Conservation (phyloP, 1,140 invertebrate species). For the Orussus abietinus region DNA sequence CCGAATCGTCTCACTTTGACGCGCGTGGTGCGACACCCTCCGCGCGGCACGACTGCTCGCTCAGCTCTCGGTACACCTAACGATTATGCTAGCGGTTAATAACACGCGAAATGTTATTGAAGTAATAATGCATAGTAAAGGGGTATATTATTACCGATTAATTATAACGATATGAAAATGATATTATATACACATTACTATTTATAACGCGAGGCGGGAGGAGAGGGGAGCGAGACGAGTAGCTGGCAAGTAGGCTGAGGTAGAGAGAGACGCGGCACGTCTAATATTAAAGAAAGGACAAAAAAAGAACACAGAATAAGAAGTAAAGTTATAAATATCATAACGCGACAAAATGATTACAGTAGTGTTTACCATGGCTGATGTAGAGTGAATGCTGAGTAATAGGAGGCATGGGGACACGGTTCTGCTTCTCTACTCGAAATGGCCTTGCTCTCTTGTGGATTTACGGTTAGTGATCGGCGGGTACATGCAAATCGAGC, state of each 20-base stretch:
- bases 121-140: constrained; percentile 32
- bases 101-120: constrained; percentile 32
- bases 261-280: constrained; percentile 43
- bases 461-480: no score
- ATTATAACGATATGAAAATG: constrained; percentile 37
- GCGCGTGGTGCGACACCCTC: no score
- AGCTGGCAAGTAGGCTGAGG: constrained; percentile 48
- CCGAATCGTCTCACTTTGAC: no score
- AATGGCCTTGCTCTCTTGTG: no score
- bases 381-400: constrained; percentile 42
- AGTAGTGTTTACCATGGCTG: constrained; percentile 45
- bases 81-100: constrained; percentile 30
- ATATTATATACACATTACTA: constrained; percentile 44
- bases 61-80: constrained; percentile 27
- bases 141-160: constrained; percentile 45
- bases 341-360: constrained; percentile 43
- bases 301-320: constrained; percentile 13
- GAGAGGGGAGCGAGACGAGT: constrained; percentile 25
- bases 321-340: constrained; percentile 43
- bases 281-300: constrained; percentile 35
- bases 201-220: constrained; percentile 36
- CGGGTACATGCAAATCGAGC: no score
- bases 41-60: no score
- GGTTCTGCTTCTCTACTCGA: no score
- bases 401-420: constrained; percentile 37